phyloP scores from a whole-genome alignment of 2,888 invertebrate species.

The Cheilosia scutellata region DNA sequence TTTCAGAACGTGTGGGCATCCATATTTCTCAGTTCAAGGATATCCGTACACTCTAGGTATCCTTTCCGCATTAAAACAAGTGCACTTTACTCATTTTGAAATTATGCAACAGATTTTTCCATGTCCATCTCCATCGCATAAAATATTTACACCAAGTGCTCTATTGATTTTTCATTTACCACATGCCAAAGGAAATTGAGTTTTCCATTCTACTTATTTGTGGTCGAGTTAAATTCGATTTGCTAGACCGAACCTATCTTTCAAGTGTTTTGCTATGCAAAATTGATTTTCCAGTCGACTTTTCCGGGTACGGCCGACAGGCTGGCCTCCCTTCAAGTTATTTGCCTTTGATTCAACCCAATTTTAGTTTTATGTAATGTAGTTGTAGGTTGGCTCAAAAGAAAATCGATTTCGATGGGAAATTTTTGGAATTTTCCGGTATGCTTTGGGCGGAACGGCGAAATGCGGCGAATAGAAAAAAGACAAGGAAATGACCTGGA shows the following conservation, averaged over 20 bases:
- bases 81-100: neutral
- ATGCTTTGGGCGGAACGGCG: neutral
- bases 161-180: neutral
- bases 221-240: slow-evolving; percentile 3
- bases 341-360: neutral
- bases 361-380: slow-evolving; percentile 4
- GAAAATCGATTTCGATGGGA: slow-evolving; percentile 16
- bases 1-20: neutral
- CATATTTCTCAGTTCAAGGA: neutral
- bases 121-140: neutral
- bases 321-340: neutral
- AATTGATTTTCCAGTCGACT: slow-evolving; percentile 8
- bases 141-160: neutral
- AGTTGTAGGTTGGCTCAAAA: neutral
- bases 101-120: neutral
- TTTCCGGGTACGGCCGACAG: neutral
- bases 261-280: slow-evolving; percentile 7
- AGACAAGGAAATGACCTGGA: slow-evolving; percentile 23
- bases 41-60: neutral
- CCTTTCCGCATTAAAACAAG: neutral
- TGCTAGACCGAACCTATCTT: neutral
- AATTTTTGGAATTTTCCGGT: neutral
- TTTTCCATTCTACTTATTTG: neutral
- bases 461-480: neutral
- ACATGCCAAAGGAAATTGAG: neutral